Evolutionary conservation across 2,888 invertebrate genomes (phyloP).

Genomic region (Anticlea derivata): DNA sequence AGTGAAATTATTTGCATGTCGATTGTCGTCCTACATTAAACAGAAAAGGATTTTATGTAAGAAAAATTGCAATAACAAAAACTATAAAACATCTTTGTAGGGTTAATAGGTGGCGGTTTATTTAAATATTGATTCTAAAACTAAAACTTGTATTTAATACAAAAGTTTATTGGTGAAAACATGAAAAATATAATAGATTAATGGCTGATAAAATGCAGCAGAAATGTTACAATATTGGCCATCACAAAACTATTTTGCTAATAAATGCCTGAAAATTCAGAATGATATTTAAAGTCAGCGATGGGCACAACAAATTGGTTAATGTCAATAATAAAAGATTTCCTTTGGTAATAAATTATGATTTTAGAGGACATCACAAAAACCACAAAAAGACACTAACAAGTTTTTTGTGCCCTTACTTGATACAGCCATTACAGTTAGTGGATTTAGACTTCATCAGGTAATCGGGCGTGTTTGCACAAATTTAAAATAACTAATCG

Average conservation of each 20-base stretch:
- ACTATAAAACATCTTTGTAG: constrained; percentile 70
- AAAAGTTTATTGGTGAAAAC: constrained; percentile 85
- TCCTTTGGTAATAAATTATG: constrained; percentile 71
- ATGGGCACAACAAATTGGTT: constrained; percentile 82
- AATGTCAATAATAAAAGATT: constrained; percentile 72
- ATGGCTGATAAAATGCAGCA: constrained; percentile 84
- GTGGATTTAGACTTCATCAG: constrained; percentile 63
- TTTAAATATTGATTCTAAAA: constrained; percentile 82
- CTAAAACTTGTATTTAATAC: constrained; percentile 84
- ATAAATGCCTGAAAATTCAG: constrained; percentile 83
- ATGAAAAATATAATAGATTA: constrained; percentile 84
- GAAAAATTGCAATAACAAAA: constrained; percentile 26
- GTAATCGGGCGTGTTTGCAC: constrained; percentile 71
- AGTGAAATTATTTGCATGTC: background rate
- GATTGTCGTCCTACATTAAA: background rate
- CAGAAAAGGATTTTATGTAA: constrained; percentile 1
- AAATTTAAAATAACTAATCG: constrained; percentile 65
- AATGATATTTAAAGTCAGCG: constrained; percentile 71
- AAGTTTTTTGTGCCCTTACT: constrained; percentile 81
- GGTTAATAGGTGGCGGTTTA: constrained; percentile 80
- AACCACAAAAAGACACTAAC: constrained; percentile 77
- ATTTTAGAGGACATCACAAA: constrained; percentile 70
- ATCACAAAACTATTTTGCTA: constrained; percentile 81
- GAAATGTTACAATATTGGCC: constrained; percentile 83
- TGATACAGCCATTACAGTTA: constrained; percentile 77